A percentile compares a stretch with the other conserved stretches of the same genome.
phyloP scores from a whole-genome alignment of 1,140 invertebrate species.

The Aphaenogaster rudis region DNA sequence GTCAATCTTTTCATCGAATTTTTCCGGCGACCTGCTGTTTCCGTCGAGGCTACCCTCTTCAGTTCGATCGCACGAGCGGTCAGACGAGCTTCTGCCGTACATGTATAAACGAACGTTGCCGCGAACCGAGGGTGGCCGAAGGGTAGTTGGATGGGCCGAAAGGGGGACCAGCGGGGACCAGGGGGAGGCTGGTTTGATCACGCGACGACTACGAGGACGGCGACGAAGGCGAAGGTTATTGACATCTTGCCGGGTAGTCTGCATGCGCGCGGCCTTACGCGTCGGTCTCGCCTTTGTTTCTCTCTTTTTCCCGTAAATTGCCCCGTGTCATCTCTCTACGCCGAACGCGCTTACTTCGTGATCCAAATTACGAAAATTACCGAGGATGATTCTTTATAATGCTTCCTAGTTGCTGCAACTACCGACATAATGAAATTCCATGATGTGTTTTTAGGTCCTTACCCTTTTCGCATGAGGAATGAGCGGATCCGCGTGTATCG shows the following conservation, averaged over 20 bases:
- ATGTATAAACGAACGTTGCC: conserved; percentile 65
- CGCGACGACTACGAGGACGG: conserved; percentile 79
- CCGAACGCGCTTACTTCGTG: neutral
- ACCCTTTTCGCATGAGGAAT: neutral
- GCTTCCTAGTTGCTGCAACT: conserved; percentile 8
- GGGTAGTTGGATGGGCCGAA: conserved; percentile 76
- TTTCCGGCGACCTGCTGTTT: conserved; percentile 31
- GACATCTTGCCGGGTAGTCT: conserved; percentile 74
- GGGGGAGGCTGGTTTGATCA: conserved; percentile 79
- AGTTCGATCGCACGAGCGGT: conserved; percentile 58
- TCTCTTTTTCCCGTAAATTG: conserved; percentile 31
- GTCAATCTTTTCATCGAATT: conserved; percentile 7
- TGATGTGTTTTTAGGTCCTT: neutral
- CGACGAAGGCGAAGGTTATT: conserved; percentile 79
- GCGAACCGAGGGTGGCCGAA: conserved; percentile 69
- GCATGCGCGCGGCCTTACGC: conserved; percentile 41
- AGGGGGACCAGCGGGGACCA: conserved; percentile 33
- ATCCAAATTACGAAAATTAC: conserved; percentile 41
- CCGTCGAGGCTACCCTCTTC: conserved; percentile 1
- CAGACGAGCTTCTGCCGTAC: conserved; percentile 26
- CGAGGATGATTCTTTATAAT: neutral
- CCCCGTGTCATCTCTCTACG: conserved; percentile 1
- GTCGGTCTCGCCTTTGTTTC: conserved; percentile 1
- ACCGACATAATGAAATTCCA: neutral
- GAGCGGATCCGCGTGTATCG: neutral